Conservation (phyloP, 2,113 vertebrate genomes). For the Notarius quadriscutis region DNA sequence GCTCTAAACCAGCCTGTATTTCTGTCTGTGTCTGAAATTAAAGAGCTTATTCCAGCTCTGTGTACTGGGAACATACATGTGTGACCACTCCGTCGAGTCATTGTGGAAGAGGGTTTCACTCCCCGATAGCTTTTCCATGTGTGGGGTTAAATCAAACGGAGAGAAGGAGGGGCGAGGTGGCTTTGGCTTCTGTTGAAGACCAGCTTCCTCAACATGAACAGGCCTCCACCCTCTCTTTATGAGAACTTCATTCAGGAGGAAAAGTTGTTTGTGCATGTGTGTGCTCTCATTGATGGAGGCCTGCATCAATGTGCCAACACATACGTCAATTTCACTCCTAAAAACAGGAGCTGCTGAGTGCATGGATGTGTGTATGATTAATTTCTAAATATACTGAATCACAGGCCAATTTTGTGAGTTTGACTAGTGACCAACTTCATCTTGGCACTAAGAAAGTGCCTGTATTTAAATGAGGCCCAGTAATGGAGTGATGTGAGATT, state of each 20-base stretch:
- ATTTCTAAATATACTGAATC: conserved; percentile 25
- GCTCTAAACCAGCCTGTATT: neutral
- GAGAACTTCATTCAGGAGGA: conserved; percentile 45
- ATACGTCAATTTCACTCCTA: conserved; percentile 28
- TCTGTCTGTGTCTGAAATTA: conserved; percentile 29
- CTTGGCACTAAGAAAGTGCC: conserved; percentile 21
- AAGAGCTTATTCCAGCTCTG: conserved; percentile 41
- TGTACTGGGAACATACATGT: conserved; percentile 44
- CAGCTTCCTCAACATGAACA: conserved; percentile 45
- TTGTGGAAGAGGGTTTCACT: conserved; percentile 68
- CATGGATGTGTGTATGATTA: conserved; percentile 6
- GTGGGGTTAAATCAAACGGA: conserved; percentile 66
- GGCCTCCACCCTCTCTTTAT: conserved; percentile 19
- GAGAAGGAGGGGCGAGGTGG: conserved; percentile 11
- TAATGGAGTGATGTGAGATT: conserved; percentile 37
- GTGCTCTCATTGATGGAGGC: neutral
- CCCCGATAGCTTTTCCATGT: conserved; percentile 75
- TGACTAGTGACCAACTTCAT: conserved; percentile 41
- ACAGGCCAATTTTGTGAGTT: conserved; percentile 29
- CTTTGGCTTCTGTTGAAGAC: conserved; percentile 52
- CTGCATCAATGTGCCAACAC: conserved; percentile 11
- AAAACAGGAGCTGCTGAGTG: conserved; percentile 34
- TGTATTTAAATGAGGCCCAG: conserved; percentile 27
- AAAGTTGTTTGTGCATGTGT: conserved; percentile 27
- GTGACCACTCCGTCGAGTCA: conserved; percentile 56